Evolutionary conservation across 2,113 vertebrate genomes (phyloP).

Genomic region (Psittacus erithacus): DNA sequence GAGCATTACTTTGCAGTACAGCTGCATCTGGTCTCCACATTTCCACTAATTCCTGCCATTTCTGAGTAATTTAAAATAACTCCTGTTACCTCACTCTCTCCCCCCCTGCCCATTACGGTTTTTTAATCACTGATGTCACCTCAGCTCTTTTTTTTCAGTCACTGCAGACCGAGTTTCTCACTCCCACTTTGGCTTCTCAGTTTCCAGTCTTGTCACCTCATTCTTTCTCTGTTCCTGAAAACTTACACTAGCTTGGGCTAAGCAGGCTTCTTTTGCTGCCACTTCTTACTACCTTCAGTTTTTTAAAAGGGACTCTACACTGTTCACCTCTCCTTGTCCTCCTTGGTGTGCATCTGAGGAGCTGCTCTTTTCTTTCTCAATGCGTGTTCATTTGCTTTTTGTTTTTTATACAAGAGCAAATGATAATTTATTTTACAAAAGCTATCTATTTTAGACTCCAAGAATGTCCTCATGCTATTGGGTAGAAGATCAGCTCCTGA

Average conservation of each 20-base stretch:
- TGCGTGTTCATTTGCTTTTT: neutral
- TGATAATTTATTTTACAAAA: neutral
- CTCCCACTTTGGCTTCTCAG: constrained; percentile 6
- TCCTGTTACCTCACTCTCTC: constrained; percentile 65
- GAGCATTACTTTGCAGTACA: neutral
- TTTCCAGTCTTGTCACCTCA: constrained; percentile 35
- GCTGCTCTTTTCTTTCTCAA: neutral
- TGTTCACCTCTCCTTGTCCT: neutral
- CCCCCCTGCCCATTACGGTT: constrained; percentile 18
- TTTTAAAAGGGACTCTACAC: neutral
- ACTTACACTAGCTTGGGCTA: neutral
- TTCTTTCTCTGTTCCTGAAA: constrained; percentile 33
- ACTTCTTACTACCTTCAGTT: neutral
- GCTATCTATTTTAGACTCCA: neutral
- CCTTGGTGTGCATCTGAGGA: neutral
- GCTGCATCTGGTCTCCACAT: constrained; percentile 67
- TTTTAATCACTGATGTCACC: constrained; percentile 49
- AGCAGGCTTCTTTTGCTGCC: neutral
- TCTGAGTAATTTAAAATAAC: constrained; percentile 62
- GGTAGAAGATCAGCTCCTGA: neutral
- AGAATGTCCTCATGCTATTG: neutral
- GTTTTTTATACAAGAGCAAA: neutral
- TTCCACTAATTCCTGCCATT: constrained; percentile 54
- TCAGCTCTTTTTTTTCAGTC: constrained; percentile 27
- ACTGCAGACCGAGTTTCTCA: constrained; percentile 14